Evolutionary conservation across 1,140 invertebrate genomes (phyloP).

Genomic region (Zaprionus nigranus): DNA sequence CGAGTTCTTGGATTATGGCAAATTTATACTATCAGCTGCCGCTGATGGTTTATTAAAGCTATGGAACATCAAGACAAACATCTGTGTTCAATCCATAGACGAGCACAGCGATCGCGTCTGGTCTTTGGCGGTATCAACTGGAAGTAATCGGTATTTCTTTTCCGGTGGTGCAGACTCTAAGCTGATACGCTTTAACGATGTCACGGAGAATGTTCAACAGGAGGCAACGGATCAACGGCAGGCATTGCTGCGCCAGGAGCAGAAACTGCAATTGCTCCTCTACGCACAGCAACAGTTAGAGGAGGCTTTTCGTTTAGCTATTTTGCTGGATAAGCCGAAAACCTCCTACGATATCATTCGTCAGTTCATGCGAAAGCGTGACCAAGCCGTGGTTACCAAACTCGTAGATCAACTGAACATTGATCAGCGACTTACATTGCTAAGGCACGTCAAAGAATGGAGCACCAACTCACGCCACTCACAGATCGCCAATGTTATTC

Average conservation of each 20-base stretch:
- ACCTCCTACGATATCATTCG: slow-evolving; percentile 93
- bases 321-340: slow-evolving; percentile 92
- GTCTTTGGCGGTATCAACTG: slow-evolving; percentile 89
- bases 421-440: slow-evolving; percentile 90
- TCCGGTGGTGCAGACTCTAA: slow-evolving; percentile 96
- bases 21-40: slow-evolving; percentile 94
- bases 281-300: slow-evolving; percentile 89
- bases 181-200: slow-evolving; percentile 93
- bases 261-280: slow-evolving; percentile 93
- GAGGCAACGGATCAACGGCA: slow-evolving; percentile 89
- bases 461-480: slow-evolving; percentile 95
- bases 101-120: slow-evolving; percentile 95
- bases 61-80: slow-evolving; percentile 95
- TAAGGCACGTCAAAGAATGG: slow-evolving; percentile 93
- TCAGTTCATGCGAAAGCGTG: slow-evolving; percentile 87
- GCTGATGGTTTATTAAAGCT: slow-evolving; percentile 96
- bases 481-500: slow-evolving; percentile 92
- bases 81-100: slow-evolving; percentile 93
- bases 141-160: slow-evolving; percentile 89
- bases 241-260: slow-evolving; percentile 91
- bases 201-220: slow-evolving; percentile 89
- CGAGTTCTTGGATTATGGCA: slow-evolving; percentile 92
- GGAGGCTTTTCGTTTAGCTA: slow-evolving; percentile 92
- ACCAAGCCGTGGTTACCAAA: slow-evolving; percentile 86
- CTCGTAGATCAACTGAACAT: slow-evolving; percentile 89